phyloP scores from a whole-genome alignment of 2,113 vertebrate genomes.

The Mixornis gularis region DNA sequence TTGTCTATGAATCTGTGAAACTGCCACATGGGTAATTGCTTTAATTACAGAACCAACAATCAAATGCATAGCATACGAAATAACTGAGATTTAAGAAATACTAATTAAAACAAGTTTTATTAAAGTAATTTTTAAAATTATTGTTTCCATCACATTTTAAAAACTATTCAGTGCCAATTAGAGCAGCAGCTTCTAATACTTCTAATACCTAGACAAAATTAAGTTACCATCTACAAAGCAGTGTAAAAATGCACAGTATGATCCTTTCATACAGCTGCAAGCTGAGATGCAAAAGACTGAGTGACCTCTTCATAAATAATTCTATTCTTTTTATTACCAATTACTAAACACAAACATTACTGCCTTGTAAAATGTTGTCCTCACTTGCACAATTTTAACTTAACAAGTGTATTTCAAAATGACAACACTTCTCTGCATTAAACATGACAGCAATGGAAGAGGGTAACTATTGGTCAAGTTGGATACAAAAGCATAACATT shows the following conservation, averaged over 20 bases:
- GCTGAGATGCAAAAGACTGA: neutral
- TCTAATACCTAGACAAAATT: neutral
- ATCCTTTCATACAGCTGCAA: neutral
- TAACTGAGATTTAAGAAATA: neutral
- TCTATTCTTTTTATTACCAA: neutral
- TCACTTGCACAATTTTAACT: neutral
- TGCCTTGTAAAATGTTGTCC: neutral
- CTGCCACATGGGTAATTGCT: neutral
- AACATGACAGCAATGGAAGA: neutral
- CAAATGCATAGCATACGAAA: neutral
- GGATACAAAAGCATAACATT: constrained; percentile 42
- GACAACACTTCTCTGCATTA: neutral
- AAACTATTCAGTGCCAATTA: neutral
- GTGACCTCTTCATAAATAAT: neutral
- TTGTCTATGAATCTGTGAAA: neutral
- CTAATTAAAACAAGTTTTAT: neutral
- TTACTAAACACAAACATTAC: neutral
- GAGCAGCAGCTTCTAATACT: neutral
- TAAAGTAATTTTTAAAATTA: neutral
- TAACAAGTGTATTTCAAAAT: neutral
- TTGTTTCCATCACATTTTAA: neutral
- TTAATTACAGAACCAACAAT: neutral
- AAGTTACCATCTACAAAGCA: neutral
- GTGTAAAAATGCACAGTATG: neutral
- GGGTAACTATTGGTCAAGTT: neutral